Evolutionary conservation across 2,113 vertebrate genomes (phyloP).

Genomic region (Chlorodrepanis virens): DNA sequence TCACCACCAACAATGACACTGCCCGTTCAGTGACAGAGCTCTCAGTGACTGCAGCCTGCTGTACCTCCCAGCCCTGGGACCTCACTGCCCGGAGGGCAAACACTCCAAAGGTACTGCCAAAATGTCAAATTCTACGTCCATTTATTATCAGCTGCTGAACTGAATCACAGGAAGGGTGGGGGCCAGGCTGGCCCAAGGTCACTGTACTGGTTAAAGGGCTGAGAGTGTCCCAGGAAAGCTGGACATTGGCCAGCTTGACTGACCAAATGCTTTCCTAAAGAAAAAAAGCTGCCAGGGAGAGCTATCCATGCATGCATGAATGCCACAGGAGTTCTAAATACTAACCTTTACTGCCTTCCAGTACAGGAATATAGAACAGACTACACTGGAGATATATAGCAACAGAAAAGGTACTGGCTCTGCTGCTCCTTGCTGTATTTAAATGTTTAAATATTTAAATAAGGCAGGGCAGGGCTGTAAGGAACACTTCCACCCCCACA

Average conservation of each 20-base stretch:
- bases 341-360: not conserved
- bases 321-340: not conserved
- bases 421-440: not conserved
- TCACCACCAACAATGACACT: not conserved
- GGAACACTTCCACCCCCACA: not conserved
- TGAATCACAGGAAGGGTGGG: slow-evolving; percentile 19
- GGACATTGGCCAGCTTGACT: not conserved
- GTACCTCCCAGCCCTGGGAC: not conserved
- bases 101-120: not conserved
- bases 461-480: not conserved
- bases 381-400: not conserved
- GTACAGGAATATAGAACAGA: not conserved
- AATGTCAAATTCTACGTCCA: not conserved
- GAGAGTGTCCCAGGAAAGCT: not conserved
- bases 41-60: not conserved
- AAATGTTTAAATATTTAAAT: not conserved
- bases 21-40: not conserved
- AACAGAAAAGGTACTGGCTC: not conserved
- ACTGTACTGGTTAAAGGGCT: not conserved
- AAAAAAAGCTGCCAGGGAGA: not conserved
- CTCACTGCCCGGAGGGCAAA: not conserved
- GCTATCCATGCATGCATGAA: not conserved
- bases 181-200: not conserved
- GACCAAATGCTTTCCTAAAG: not conserved
- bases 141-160: not conserved